phyloP scores from a whole-genome alignment of 2,113 vertebrate genomes.

The Ursus arctos region DNA sequence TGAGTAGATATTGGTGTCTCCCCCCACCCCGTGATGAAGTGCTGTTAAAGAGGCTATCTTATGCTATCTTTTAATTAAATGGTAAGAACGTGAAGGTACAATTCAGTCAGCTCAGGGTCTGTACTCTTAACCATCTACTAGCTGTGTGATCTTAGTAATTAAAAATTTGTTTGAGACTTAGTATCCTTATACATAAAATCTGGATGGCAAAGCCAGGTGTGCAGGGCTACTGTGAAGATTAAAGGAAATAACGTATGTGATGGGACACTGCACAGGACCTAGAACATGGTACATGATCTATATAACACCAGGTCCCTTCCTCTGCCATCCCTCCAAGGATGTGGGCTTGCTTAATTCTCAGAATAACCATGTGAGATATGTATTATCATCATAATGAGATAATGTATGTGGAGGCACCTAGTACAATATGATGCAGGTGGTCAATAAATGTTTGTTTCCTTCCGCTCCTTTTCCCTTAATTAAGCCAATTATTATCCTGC shows the following conservation, averaged over 20 bases:
- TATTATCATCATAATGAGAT: constrained; percentile 35
- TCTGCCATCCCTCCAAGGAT: background rate
- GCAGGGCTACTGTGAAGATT: constrained; percentile 28
- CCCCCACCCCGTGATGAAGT: background rate
- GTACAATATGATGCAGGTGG: constrained; percentile 57
- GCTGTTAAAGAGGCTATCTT: background rate
- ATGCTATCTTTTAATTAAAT: constrained; percentile 34
- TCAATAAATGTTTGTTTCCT: constrained; percentile 74
- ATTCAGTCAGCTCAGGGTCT: constrained; percentile 7
- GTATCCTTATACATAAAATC: constrained; percentile 29
- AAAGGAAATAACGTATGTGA: constrained; percentile 49
- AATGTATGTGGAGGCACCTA: constrained; percentile 61
- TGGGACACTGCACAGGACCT: background rate
- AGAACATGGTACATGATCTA: background rate
- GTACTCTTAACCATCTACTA: background rate
- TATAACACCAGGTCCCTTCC: constrained; percentile 6
- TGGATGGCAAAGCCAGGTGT: background rate
- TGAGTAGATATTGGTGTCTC: background rate
- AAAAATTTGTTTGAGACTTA: constrained; percentile 17
- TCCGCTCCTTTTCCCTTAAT: constrained; percentile 64
- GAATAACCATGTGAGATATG: constrained; percentile 28
- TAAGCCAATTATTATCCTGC: constrained; percentile 67
- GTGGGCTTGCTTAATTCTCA: constrained; percentile 49
- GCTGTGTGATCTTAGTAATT: background rate
- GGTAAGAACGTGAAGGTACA: constrained; percentile 5